These are phyloP conservation scores for Turritopsis rubra DNA, from an alignment of 30 jellyfish, hydroid and myxozoan genomes.

Conservation along the genomic window DNA sequence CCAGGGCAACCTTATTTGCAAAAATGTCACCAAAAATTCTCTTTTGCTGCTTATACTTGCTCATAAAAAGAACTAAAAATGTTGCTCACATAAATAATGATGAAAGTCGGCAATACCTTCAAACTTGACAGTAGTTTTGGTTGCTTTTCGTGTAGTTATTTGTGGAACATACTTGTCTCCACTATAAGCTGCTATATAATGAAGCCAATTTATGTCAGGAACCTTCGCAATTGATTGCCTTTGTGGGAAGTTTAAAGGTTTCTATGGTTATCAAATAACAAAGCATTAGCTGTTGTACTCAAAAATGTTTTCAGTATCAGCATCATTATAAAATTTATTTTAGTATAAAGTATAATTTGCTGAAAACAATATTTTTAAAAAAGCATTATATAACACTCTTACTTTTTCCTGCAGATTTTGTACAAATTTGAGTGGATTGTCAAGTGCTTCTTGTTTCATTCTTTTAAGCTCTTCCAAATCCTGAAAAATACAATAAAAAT, in stretches of 20 bases:
- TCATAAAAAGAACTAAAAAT: no score
- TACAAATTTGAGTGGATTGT: constrained; percentile 69
- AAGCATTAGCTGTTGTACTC: background rate
- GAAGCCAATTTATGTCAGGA: constrained; percentile 71
- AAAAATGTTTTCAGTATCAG: background rate
- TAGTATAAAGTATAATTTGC: no score
- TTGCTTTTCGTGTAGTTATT: constrained; percentile 21
- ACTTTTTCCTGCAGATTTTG: constrained; percentile 60
- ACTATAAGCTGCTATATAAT: constrained; percentile 52
- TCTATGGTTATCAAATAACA: background rate
- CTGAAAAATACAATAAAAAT: constrained; percentile 20
- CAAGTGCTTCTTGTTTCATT: constrained; percentile 60
- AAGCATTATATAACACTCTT: background rate
- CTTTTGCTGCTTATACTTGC: no score
- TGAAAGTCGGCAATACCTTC: background rate
- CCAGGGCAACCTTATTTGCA: no score
- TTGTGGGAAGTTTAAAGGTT: constrained; percentile 62
- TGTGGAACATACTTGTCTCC: constrained; percentile 27
- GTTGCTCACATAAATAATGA: background rate
- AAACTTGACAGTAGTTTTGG: background rate
- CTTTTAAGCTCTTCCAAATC: constrained; percentile 55
- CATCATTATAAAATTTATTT: no score
- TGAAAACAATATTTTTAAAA: no score
- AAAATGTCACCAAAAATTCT: no score
- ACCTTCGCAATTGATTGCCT: constrained; percentile 49